phyloP scores from a whole-genome alignment of 2,888 invertebrate species.

The Leptinotarsa peninsularis region DNA sequence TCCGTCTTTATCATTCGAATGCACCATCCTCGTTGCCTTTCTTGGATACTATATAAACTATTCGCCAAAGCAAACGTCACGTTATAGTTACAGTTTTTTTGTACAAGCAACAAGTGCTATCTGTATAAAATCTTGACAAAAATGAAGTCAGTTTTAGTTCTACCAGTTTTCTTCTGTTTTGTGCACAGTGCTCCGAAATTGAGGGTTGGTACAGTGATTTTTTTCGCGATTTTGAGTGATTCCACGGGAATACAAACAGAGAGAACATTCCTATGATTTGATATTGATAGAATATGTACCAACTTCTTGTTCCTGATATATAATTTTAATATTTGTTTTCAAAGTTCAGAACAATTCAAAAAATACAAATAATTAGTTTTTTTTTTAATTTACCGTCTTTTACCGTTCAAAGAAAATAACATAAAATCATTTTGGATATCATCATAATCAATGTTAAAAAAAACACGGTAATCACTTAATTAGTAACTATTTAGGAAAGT shows the following conservation, averaged over 20 bases:
- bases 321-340: no score
- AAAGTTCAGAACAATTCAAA: no score
- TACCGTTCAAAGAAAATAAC: no score
- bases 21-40: slow-evolving; percentile 41
- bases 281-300: no score
- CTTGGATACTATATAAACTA: slow-evolving; percentile 56
- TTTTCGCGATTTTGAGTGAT: not conserved
- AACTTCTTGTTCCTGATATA: no score
- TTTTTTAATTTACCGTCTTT: no score
- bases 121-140: slow-evolving; percentile 32
- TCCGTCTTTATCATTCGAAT: slow-evolving; percentile 42
- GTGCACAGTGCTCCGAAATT: slow-evolving; percentile 60
- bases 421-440: no score
- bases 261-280: not conserved
- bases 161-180: slow-evolving; percentile 57
- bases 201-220: slow-evolving; percentile 56
- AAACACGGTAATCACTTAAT: no score
- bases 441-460: no score
- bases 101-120: slow-evolving; percentile 25
- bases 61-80: slow-evolving; percentile 49
- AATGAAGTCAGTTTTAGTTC: slow-evolving; percentile 55
- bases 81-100: slow-evolving; percentile 49
- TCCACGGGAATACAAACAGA: not conserved
- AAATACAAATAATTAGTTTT: no score
- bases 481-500: no score